Evolutionary conservation across 1,140 invertebrate species (phyloP), one percentile per base, ranked within the genome.

Genomic region (Trichoplusia ni): DNA sequence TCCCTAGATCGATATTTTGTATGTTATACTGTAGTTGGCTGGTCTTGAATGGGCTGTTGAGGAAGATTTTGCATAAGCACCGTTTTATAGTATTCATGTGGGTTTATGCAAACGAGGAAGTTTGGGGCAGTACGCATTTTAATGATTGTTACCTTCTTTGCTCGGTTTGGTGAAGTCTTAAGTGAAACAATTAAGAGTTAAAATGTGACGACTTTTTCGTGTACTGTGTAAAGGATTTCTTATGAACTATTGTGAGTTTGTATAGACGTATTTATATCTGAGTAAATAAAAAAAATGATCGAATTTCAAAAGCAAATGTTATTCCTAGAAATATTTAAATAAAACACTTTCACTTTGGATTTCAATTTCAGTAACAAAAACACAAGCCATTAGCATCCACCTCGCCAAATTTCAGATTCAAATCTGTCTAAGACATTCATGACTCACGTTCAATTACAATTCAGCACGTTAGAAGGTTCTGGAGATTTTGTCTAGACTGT

Each of bases 1-100:
- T 58, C 54, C 54, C 37, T n/a, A 33, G 38, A 58, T 58, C 54
- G 54, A 58, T 58, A 44, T 58, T 58, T 58, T 44, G 16, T 44
- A 58, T 44, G 54, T 58, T 58, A 44, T 51, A 33, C 40, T 27
- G 9, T 58, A 58, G 54, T 58, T 58, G 9, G 14, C 2, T 8
- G 23, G n/a, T 44, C 33, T 49, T 29, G 18, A 31, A 49, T 29
- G 25, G 46, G 25, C 23, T 25, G 14, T 11, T 47, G 23, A 14
- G 23, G 11, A 33, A 33, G 9, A 6, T 47, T 47, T 47, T 47
- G 25, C 25, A 31, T 31, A 49, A 49, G 25, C 18, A 14, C 8
- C 21, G 25, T 18, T 31, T 7, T 18, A 25, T 1, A 21, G 5
- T 13, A 44, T 23, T 9, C 38, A 54, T 37, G 14, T 16, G 16